phyloP scores from a whole-genome alignment of 2,888 invertebrate genomes.

The Blera fallax region DNA sequence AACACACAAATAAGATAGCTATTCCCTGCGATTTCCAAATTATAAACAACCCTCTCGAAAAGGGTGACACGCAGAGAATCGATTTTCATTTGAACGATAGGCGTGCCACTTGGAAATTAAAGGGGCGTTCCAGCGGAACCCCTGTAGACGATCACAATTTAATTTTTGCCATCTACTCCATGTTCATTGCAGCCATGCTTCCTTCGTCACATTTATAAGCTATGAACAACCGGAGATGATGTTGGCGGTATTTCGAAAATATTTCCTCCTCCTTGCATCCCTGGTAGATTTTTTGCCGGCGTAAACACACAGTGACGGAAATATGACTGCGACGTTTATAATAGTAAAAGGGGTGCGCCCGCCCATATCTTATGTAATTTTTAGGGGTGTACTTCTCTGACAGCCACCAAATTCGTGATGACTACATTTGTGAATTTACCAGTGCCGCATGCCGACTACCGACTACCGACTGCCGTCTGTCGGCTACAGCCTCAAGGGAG shows the following conservation, averaged over 20 bases:
- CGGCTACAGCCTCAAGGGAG: constrained; percentile 46
- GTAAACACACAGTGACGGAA: constrained; percentile 59
- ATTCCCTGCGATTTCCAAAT: constrained; percentile 34
- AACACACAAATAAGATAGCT: constrained; percentile 49
- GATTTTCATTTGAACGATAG: constrained; percentile 58
- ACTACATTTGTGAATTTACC: constrained; percentile 36
- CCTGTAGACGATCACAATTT: constrained; percentile 71
- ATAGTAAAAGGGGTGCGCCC: constrained; percentile 43
- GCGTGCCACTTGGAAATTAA: constrained; percentile 66
- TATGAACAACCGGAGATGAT: constrained; percentile 58
- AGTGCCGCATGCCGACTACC: neutral
- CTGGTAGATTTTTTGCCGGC: constrained; percentile 35
- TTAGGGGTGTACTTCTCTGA: constrained; percentile 27
- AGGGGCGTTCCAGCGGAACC: constrained; percentile 69
- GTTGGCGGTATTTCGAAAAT: constrained; percentile 26
- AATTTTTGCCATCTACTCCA: constrained; percentile 54
- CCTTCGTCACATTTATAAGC: neutral
- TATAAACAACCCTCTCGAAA: constrained; percentile 42
- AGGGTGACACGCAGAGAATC: constrained; percentile 33
- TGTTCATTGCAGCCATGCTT: neutral
- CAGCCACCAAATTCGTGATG: constrained; percentile 34
- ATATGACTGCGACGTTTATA: constrained; percentile 66
- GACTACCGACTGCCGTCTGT: constrained; percentile 27
- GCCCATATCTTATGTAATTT: constrained; percentile 61
- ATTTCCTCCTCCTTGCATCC: constrained; percentile 6